Evolutionary conservation across 2,113 vertebrate species (phyloP).

Genomic region (Picathartes gymnocephalus): DNA sequence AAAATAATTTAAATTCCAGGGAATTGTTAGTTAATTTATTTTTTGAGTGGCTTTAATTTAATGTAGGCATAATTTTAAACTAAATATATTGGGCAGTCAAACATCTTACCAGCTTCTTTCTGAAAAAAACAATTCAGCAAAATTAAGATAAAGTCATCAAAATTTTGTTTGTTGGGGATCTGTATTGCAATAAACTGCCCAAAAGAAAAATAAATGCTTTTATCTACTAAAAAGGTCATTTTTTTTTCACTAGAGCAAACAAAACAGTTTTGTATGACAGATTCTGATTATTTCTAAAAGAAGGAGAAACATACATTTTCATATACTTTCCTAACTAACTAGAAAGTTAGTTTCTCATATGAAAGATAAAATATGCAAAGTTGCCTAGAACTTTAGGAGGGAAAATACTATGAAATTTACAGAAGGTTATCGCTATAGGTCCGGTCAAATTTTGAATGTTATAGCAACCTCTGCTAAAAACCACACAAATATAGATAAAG

Average conservation of each 20-base stretch:
- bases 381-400: neutral
- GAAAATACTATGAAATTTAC: neutral
- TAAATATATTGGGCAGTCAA: neutral
- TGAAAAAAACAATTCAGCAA: neutral
- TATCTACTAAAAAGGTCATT: neutral
- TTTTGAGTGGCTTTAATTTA: neutral
- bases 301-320: neutral
- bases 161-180: neutral
- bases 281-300: neutral
- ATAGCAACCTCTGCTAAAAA: neutral
- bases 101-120: neutral
- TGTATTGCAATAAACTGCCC: neutral
- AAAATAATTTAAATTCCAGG: neutral
- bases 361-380: neutral
- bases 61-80: neutral
- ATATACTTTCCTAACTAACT: neutral
- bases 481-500: neutral
- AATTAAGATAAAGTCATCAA: neutral
- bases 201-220: neutral
- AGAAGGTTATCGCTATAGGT: neutral
- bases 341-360: neutral
- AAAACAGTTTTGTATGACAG: neutral
- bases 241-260: neutral
- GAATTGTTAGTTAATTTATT: neutral
- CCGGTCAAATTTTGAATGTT: neutral